Evolutionary conservation across 2,113 vertebrate genomes (phyloP), one percentile per base, ranked within the genome.

Genomic region (Myotis brandtii): DNA sequence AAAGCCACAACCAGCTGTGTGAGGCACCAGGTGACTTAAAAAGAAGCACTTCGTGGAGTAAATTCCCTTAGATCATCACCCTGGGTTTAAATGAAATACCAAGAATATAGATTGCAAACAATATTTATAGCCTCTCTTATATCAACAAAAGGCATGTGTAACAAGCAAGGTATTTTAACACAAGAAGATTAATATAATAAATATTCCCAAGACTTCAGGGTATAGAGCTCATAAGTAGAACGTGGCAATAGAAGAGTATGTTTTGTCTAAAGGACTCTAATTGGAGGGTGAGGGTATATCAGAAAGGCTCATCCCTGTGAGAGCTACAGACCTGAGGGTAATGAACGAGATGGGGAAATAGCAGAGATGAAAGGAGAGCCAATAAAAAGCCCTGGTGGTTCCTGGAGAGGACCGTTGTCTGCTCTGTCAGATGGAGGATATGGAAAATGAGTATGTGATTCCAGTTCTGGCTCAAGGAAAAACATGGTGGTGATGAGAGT

Each of bases 211-310:
- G 66, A 90, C 16, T 43, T 89, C 52, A 88, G 12, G 16, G 8
- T 87, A 32, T 56, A 50, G 56, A 67, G 10, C 73, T 87, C 18
- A 30, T 52, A 59, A 86, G 34, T 75, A 67, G 56, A 66, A 95
- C 84, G 67, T 84, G 30, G 3, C 62, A 21, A 9, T 77, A 27
- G 32, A 85, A 95, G 32, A 92, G 30, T 27, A 82, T 18, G 85
- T 40, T 96, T 92, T 91, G 75, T 92, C 84, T 76, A 67, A 96
- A 91, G 12, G 67, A 80, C 14, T 82, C 48, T 86, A 52, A 56
- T 30, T 56, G 4, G 21, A 79, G 25, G 27, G 8, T 72, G 46
- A 91, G 54, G 11, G 4, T 81, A 3, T 77, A 14, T 88, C 59
- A 93, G 75, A 54, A 72, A 81, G 34, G 27, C 30, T 83, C 18